phyloP scores from a whole-genome alignment of 1,140 invertebrate species.

The Drosophila quadrilineata region DNA sequence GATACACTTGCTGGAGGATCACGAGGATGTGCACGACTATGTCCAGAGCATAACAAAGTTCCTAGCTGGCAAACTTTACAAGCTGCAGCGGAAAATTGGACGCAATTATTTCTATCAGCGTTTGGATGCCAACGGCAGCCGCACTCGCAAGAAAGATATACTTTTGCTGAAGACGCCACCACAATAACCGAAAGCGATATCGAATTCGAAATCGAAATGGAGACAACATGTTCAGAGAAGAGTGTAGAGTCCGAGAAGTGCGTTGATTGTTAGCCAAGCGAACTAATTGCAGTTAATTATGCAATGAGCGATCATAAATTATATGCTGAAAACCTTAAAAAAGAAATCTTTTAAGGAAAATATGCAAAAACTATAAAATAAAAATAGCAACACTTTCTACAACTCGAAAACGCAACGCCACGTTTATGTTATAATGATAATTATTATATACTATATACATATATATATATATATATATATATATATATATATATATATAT shows the following conservation, averaged over 20 bases:
- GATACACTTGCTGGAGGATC: constrained; percentile 79
- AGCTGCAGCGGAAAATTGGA: constrained; percentile 73
- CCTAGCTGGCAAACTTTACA: constrained; percentile 75
- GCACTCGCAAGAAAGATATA: constrained; percentile 79
- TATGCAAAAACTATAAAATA: background rate
- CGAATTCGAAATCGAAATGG: constrained; percentile 29
- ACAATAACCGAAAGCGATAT: constrained; percentile 27
- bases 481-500: constrained; percentile 17
- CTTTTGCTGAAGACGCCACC: constrained; percentile 73
- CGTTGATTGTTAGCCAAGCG: constrained; percentile 44
- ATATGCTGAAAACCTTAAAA: too few relatives aligned
- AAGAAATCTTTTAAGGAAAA: too few relatives aligned
- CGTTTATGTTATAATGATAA: constrained; percentile 77
- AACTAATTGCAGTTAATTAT: constrained; percentile 19
- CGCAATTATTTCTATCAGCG: constrained; percentile 80
- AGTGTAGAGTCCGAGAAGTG: constrained; percentile 19
- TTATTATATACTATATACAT: constrained; percentile 51
- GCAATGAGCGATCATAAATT: constrained; percentile 32
- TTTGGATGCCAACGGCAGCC: constrained; percentile 62
- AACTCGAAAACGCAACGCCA: constrained; percentile 48
- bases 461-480: constrained; percentile 17
- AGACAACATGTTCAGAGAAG: too few relatives aligned
- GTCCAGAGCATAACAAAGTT: constrained; percentile 77
- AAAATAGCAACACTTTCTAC: constrained; percentile 5
- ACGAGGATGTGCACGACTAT: constrained; percentile 69